Conservation (phyloP, 1,140 invertebrate species). For the Nasonia longicornis region DNA sequence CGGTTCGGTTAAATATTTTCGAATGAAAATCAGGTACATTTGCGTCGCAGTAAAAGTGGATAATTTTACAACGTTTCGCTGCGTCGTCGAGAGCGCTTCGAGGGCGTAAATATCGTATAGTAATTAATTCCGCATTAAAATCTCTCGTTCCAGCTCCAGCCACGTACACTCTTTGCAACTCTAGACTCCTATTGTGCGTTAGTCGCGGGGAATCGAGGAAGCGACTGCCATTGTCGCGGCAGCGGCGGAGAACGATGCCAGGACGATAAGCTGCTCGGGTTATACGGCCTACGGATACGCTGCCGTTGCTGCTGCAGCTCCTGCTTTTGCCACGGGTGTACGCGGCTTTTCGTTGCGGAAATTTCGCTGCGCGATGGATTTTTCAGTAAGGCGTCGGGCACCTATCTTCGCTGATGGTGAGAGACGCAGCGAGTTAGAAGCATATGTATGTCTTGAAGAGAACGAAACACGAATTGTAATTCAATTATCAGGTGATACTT, state of each 20-base stretch:
- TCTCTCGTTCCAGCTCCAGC: slow-evolving; percentile 47
- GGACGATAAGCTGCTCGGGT: slow-evolving; percentile 43
- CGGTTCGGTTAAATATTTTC: slow-evolving; percentile 6
- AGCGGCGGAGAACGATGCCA: slow-evolving; percentile 35
- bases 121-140: slow-evolving; percentile 59
- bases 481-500: no score
- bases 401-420: no score
- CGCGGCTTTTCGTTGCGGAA: slow-evolving; percentile 18
- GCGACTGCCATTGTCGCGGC: slow-evolving; percentile 41
- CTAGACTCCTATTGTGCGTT: slow-evolving; percentile 14
- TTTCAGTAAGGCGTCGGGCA: not conserved
- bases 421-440: no score
- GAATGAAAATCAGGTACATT: no score
- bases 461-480: no score
- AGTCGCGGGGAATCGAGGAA: slow-evolving; percentile 20
- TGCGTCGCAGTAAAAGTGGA: no score
- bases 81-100: slow-evolving; percentile 4
- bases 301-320: not conserved
- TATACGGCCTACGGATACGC: slow-evolving; percentile 33
- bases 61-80: not conserved
- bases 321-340: not conserved
- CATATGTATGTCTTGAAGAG: no score
- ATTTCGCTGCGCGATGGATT: slow-evolving; percentile 9
- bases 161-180: slow-evolving; percentile 38
- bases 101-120: not conserved